Evolutionary conservation across 2,888 invertebrate genomes (phyloP), one percentile per base, ranked within the genome.

Genomic region (Protophormia terraenovae): DNA sequence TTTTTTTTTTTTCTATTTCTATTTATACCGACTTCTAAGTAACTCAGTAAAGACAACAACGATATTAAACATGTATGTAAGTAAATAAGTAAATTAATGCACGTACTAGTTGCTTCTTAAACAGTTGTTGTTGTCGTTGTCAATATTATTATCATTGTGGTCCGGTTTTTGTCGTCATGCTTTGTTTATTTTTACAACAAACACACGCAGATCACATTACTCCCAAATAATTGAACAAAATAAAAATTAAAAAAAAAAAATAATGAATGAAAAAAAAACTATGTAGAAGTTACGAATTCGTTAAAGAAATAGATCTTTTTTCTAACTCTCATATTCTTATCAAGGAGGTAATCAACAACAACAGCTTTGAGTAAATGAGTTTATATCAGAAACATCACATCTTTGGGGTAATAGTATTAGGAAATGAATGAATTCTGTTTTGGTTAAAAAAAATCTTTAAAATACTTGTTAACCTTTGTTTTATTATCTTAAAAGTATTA

Each of bases 111-210:
- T 66, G 71, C 72, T 80, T 66, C 80, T 84, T 64, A 45, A 79
- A 47, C 53, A 75, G 50, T 58, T 71, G 53, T 58, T 69, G 29
- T n/a, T 76, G 55, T 72, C 66, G 45, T 47, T 76, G 69, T 72
- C 55, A 32, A 29, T 83, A 45, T 50, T 38, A 67, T 78, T 67
- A 64, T 73, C 19, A 80, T 67, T 66, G 38, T 85, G 79, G 47
- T 73, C 60, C 82, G 82, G 79, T 67, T 73, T 81, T 73, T 35
- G 78, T 84, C 77, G 84, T 84, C 60, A 84, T 73, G 83, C 77
- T 81, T 83, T 77, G 77, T 58, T 83, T 80, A 53, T 60, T 72
- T 77, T 29, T 67, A 22, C 19, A 45, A 35, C 69, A 60, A 19
- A 35, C 47, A 76, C 41, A 35, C n/a, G 19, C 7, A 47, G 41